These are phyloP conservation scores for Cordylochernes scorpioides DNA, from an alignment of 2,888 invertebrate genomes.

Conservation along the genomic window DNA sequence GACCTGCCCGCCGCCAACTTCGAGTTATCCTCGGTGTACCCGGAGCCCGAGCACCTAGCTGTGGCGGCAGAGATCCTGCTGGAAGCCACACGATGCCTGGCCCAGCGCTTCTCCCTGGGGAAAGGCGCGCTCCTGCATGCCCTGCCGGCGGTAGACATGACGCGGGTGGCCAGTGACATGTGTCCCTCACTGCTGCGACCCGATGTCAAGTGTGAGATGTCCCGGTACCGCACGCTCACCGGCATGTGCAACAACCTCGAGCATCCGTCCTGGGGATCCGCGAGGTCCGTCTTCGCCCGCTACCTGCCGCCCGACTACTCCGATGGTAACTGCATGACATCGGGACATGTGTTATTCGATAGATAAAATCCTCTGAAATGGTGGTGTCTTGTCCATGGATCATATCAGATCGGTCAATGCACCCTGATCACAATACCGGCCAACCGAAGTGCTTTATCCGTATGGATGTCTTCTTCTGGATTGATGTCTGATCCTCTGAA, in stretches of 20 bases:
- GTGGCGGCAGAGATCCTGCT: constrained; percentile 27
- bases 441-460: too few relatives aligned
- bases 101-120: constrained; percentile 40
- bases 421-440: too few relatives aligned
- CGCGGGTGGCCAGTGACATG: constrained; percentile 52
- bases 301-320: constrained; percentile 48
- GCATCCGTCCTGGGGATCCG: constrained; percentile 68
- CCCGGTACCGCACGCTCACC: constrained; percentile 58
- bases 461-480: too few relatives aligned
- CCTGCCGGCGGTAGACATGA: constrained; percentile 58
- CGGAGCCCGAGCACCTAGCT: constrained; percentile 11
- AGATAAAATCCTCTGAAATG: too few relatives aligned
- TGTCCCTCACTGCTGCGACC: constrained; percentile 65
- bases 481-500: too few relatives aligned
- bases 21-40: neutral
- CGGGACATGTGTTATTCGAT: too few relatives aligned
- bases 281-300: constrained; percentile 57
- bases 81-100: constrained; percentile 54
- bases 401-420: too few relatives aligned
- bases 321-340: constrained; percentile 29
- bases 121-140: constrained; percentile 65
- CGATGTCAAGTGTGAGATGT: constrained; percentile 60
- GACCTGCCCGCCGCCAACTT: too few relatives aligned
- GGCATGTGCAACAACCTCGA: constrained; percentile 66
- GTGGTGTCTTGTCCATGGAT: too few relatives aligned